Conservation (phyloP, 1,140 invertebrate genomes). For the Plectus sambesii region DNA sequence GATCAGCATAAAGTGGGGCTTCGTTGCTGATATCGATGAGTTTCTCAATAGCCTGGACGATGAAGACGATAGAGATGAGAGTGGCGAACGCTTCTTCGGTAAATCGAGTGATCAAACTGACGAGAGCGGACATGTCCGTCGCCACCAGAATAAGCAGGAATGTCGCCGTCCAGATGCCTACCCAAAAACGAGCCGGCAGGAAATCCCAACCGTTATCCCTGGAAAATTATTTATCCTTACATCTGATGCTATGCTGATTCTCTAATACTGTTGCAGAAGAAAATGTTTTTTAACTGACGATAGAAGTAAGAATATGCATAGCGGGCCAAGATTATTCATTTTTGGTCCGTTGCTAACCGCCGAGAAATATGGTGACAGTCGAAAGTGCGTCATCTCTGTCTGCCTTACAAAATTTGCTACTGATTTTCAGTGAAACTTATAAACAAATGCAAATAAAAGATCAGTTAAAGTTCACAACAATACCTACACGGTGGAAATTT, state of each 20-base stretch:
- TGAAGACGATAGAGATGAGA: slow-evolving; percentile 48
- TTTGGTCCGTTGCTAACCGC: too few species aligned
- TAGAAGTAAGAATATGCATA: too few species aligned
- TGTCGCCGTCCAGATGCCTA: slow-evolving; percentile 48
- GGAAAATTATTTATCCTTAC: slow-evolving; percentile 14
- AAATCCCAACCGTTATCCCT: slow-evolving; percentile 45
- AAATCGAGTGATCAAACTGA: slow-evolving; percentile 47
- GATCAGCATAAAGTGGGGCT: slow-evolving; percentile 14
- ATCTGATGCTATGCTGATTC: neutral
- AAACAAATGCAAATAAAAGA: too few species aligned
- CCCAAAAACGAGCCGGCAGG: slow-evolving; percentile 47
- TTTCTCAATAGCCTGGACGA: slow-evolving; percentile 46
- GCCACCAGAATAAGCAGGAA: slow-evolving; percentile 48
- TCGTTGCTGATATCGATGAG: slow-evolving; percentile 24
- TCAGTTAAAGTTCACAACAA: too few species aligned
- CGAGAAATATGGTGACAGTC: too few species aligned
- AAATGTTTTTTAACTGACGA: too few species aligned
- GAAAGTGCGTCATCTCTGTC: too few species aligned
- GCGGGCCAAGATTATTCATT: too few species aligned
- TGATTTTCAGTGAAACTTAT: too few species aligned
- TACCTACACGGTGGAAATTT: too few species aligned
- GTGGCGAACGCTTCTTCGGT: slow-evolving; percentile 50
- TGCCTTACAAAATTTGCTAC: too few species aligned
- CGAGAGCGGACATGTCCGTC: slow-evolving; percentile 43
- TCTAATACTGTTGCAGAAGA: neutral